phyloP scores from a whole-genome alignment of 2,888 invertebrate species.

The Unio pictorum region DNA sequence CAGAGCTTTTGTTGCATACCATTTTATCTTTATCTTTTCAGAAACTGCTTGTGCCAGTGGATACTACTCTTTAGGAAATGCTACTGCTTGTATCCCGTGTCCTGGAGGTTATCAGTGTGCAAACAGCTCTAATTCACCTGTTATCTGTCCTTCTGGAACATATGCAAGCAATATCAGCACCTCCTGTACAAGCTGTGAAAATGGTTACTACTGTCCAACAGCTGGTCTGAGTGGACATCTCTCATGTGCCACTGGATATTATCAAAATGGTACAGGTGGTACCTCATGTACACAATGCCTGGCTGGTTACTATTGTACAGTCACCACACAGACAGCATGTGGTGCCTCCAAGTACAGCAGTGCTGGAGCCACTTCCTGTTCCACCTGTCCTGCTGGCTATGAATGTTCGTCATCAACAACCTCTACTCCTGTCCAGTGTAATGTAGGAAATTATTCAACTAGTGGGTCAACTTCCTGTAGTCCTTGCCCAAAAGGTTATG shows the following conservation, averaged over 20 bases:
- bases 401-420: constrained; percentile 31
- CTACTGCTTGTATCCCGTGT: constrained; percentile 57
- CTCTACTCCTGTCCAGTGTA: constrained; percentile 44
- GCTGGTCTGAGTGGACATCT: constrained; percentile 44
- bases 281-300: constrained; percentile 55
- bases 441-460: constrained; percentile 47
- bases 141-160: constrained; percentile 44
- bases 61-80: constrained; percentile 55
- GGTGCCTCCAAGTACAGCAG: constrained; percentile 51
- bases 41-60: constrained; percentile 50
- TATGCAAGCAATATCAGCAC: constrained; percentile 41
- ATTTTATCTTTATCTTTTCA: constrained; percentile 15
- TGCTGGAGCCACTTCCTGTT: constrained; percentile 44
- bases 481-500: constrained; percentile 47
- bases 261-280: constrained; percentile 47
- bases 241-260: constrained; percentile 54
- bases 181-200: constrained; percentile 52
- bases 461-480: constrained; percentile 43
- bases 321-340: constrained; percentile 49
- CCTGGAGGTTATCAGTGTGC: constrained; percentile 60
- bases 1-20: too few relatives aligned
- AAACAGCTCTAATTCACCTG: constrained; percentile 23
- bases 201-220: constrained; percentile 56
- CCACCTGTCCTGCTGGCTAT: constrained; percentile 46
- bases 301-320: constrained; percentile 47